phyloP scores from a whole-genome alignment of 2,113 vertebrate genomes.

The Emberiza fucata region DNA sequence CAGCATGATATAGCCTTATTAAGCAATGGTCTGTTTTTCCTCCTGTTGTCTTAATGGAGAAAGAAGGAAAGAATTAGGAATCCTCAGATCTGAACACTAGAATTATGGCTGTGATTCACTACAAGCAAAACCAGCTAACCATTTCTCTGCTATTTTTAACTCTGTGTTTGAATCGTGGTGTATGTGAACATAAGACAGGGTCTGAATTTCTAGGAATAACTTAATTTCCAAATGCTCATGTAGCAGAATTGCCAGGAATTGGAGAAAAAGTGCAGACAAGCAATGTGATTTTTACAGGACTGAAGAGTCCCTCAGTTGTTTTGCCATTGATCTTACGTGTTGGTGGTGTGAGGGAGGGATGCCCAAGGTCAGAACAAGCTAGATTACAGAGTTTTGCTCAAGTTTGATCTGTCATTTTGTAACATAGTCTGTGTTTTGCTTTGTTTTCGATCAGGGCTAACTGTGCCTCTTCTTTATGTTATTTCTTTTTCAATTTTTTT shows the following conservation, averaged over 20 bases:
- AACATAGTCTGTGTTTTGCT: background rate
- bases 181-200: background rate
- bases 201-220: background rate
- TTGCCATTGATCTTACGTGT: background rate
- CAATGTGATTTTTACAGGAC: background rate
- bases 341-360: background rate
- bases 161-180: background rate
- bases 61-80: background rate
- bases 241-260: background rate
- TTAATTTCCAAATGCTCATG: background rate
- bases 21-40: background rate
- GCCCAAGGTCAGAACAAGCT: background rate
- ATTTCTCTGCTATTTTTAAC: conserved; percentile 15
- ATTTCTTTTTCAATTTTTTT: background rate
- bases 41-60: background rate
- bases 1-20: background rate
- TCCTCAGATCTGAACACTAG: background rate
- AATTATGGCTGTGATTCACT: conserved; percentile 2
- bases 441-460: conserved; percentile 4
- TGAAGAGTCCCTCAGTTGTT: background rate
- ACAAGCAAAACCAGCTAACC: background rate
- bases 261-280: background rate
- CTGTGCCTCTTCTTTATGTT: background rate
- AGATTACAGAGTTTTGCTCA: conserved; percentile 4
- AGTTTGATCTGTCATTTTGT: background rate